Conservation (phyloP, 2,113 vertebrate genomes). For the Cavia aperea region DNA sequence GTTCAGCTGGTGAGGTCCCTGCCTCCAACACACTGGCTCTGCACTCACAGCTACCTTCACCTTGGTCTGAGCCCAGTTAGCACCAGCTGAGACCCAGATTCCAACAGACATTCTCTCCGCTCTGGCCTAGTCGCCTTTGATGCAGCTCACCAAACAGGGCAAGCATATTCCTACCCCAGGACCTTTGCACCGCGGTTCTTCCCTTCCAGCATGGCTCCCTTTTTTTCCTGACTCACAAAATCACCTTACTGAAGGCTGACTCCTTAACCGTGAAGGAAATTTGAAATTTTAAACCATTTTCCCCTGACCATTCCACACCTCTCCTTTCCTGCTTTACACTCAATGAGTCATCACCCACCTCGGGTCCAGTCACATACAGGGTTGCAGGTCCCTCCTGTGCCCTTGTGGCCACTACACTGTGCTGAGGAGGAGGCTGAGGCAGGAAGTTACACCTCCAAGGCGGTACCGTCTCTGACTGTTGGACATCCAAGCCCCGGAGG, state of each 20-base stretch:
- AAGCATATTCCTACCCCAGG: accelerated
- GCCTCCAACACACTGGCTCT: neutral
- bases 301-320: too few relatives aligned
- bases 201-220: too few relatives aligned
- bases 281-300: neutral
- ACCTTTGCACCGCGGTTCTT: too few relatives aligned
- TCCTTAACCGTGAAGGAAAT: neutral
- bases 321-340: neutral
- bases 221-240: neutral
- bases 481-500: neutral
- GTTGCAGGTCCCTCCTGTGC: too few relatives aligned
- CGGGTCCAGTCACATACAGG: too few relatives aligned
- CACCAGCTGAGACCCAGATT: neutral
- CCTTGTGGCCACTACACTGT: too few relatives aligned
- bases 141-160: neutral
- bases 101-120: neutral
- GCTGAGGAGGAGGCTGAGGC: neutral
- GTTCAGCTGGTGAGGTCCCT: too few relatives aligned
- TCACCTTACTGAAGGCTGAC: neutral
- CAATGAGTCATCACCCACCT: neutral
- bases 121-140: neutral
- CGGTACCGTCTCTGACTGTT: neutral
- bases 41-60: neutral
- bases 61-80: accelerated
- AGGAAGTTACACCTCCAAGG: neutral